Evolutionary conservation across 2,888 invertebrate genomes (phyloP), one percentile per base, ranked within the genome.

Genomic region (Euplexia lucipara): DNA sequence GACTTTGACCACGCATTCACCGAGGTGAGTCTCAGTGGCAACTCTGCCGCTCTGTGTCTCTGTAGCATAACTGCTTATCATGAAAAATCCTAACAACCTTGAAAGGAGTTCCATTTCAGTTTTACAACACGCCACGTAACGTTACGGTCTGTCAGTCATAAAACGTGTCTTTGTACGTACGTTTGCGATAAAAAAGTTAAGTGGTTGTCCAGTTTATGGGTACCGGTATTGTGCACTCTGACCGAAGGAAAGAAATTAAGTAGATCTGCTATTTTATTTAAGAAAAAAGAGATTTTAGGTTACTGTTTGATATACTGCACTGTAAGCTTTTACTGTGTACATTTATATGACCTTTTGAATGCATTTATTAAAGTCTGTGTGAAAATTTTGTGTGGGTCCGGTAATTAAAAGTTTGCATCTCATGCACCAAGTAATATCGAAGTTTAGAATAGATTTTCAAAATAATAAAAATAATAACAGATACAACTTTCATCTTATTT

Each of bases 181-280:
- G 64, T 53, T 48, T 1, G 62, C 42, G 48, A 64, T 82, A 82
- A 76, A 82, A 76, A 82, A 75, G 65, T 69, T 68, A 80, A 82
- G 81, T 75, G 77, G 63, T 22, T 77, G 80, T 76, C 77, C 81
- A 69, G 72, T 81, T 82, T 82, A 81, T 58, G 58, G 61, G 52
- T 64, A 70, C 65, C 66, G 57, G 61, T 70, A 51, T 45, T 41
- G 62, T 72, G 70, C 58, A 70, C 67, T 71, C 64, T 61, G 60
- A 53, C 75, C 53, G 56, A 18, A 56, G 51, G n/a, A 57, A 26
- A 52, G 58, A 68, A 79, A 71, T 68, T 64, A 61, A 63, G 53
- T 49, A 53, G 61, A 47, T 20, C 39, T n/a, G 39, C 51, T 49
- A 41, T 59, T 45, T 62, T 52, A 51, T 45, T 64, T 30, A 37